Base-by-base conservation (phyloP, 2,113 vertebrate genomes). In the Perca schrenkii region DNA sequence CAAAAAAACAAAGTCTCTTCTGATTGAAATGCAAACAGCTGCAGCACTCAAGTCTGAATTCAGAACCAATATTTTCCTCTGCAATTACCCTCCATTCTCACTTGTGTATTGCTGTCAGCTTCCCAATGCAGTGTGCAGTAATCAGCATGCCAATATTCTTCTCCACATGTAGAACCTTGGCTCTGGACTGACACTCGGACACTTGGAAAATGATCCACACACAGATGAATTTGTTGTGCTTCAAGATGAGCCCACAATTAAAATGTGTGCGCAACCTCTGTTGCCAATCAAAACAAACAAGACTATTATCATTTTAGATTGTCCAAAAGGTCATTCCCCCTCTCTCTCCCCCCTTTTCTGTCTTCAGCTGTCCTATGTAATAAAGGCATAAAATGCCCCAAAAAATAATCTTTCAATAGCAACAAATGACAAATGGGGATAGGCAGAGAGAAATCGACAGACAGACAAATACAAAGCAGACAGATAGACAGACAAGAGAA, bases 91-190 rank as follows among this genome's bases (percentile, higher is more conserved):
- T 66, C 28, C 4, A 17, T 4, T 2, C 25, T 43, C 28, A 56
- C 66, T 43, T 53, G 61, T 76, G 31, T 68, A 22, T 57, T 46
- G n/a, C 50, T 54, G 12, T 62, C 70, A 74, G 52, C 28, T 52
- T 66, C 17, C n/a, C 31, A 25, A 0, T 28, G 11, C 50, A 56
- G 12, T 31, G 64, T 21, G 16, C 54, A 36, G 21, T 63, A 80
- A 80, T 80, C 76, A 84, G 63, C 36, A 14, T 53, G 46, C 19
- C 54, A 77, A 34, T 34, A 58, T 83, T 78, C 34, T 69, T 67
- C 77, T 56, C 65, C 46, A 25, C 22, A 61, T 67, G 75, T 46
- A 64, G 74, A 61, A 47, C 3, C 14, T 17, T 64, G 43, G 67
- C 66, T 62, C 54, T 60, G 21, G 43, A 69, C 65, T 2, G 7